Conservation (phyloP, 2,113 vertebrate species). For the Neotragus pygmaeus region DNA sequence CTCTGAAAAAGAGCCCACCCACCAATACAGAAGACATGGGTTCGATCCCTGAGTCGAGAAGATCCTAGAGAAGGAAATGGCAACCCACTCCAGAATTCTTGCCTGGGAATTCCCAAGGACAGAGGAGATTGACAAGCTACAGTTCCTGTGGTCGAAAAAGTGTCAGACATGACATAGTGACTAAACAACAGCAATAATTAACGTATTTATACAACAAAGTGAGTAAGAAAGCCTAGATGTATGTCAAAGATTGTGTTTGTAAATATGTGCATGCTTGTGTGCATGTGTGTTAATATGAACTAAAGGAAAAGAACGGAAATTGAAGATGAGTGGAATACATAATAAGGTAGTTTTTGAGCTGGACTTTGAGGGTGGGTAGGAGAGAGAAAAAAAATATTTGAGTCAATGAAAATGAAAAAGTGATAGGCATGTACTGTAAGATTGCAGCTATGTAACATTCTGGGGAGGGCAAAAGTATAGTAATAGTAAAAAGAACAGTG, state of each 20-base stretch:
- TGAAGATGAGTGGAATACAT: background rate
- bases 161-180: background rate
- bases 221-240: background rate
- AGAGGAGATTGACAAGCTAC: background rate
- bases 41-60: background rate
- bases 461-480: background rate
- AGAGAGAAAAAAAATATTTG: too few relatives aligned
- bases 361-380: background rate
- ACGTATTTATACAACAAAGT: background rate
- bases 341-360: background rate
- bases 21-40: background rate
- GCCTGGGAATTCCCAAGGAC: background rate
- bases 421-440: background rate
- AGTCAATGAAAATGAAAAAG: background rate
- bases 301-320: background rate
- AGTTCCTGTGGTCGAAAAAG: background rate
- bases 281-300: background rate
- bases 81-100: background rate
- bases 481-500: background rate
- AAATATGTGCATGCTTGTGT: accelerated
- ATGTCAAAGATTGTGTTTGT: background rate
- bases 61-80: background rate
- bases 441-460: background rate
- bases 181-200: background rate
- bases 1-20: background rate